Percentiles rank a stretch among this genome's conserved stretches.
phyloP scores from a whole-genome alignment of 2,888 invertebrate genomes.

The Nycteola revayana region DNA sequence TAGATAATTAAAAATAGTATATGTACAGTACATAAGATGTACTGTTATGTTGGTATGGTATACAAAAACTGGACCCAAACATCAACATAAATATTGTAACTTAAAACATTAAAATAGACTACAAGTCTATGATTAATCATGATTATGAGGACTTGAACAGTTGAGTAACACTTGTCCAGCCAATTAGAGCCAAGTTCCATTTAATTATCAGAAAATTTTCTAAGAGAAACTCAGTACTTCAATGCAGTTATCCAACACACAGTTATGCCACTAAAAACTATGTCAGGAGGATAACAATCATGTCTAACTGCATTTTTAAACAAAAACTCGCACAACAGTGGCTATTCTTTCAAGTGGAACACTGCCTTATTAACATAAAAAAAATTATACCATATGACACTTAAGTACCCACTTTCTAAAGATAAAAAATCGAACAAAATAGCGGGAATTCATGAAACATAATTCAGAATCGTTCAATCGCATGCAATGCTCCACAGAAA shows the following conservation, averaged over 20 bases:
- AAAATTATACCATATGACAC: slow-evolving; percentile 31
- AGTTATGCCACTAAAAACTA: slow-evolving; percentile 19
- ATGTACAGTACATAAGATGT: no score
- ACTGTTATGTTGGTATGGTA: no score
- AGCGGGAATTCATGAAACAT: slow-evolving; percentile 47
- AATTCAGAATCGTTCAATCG: slow-evolving; percentile 27
- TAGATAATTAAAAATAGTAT: no score
- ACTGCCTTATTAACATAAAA: slow-evolving; percentile 51
- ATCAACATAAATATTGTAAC: no score
- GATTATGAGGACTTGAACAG: no score
- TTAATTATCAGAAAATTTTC: no score
- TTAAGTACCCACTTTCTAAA: slow-evolving; percentile 42
- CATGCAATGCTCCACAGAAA: slow-evolving; percentile 43
- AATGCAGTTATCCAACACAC: slow-evolving; percentile 3
- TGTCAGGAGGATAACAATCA: slow-evolving; percentile 40
- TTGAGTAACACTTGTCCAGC: no score
- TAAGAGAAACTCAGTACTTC: no score
- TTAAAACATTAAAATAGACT: no score
- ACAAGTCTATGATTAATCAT: no score
- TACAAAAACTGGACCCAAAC: neutral
- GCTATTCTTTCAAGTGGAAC: slow-evolving; percentile 52
- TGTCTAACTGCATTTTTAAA: slow-evolving; percentile 46
- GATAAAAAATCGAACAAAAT: slow-evolving; percentile 40
- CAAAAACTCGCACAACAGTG: slow-evolving; percentile 43
- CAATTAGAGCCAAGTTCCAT: no score